Percentiles rank a stretch among this genome's conserved stretches.
Evolutionary conservation across 2,888 invertebrate species (phyloP).

Genomic region (Diplazon laetatorius): DNA sequence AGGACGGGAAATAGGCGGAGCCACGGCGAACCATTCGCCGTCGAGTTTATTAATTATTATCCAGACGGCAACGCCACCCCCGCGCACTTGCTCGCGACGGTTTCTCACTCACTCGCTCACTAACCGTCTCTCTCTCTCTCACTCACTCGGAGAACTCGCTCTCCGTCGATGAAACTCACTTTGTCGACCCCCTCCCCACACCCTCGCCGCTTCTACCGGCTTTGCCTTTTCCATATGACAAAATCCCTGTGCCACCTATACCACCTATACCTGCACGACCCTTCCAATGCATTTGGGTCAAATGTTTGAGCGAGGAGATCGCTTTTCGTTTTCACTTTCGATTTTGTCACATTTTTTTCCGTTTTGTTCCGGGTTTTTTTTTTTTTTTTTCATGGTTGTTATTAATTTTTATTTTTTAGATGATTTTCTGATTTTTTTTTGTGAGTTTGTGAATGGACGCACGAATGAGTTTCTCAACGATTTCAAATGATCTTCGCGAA

Average conservation of each 20-base stretch:
- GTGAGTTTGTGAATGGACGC: too few relatives aligned
- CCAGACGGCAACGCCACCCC: conserved; percentile 66
- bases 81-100: conserved; percentile 55
- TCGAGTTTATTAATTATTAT: conserved; percentile 82
- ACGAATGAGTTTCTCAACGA: too few relatives aligned
- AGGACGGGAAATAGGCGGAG: conserved; percentile 80
- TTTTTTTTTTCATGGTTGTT: not conserved
- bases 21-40: conserved; percentile 80
- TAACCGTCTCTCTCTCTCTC: conserved; percentile 1
- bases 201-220: too few relatives aligned
- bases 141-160: conserved; percentile 1
- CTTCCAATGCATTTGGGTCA: conserved; percentile 13
- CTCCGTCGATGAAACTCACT: not conserved
- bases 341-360: conserved; percentile 9
- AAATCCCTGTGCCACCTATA: too few relatives aligned
- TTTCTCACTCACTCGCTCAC: conserved; percentile 12
- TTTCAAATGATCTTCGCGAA: too few relatives aligned
- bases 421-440: too few relatives aligned
- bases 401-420: not conserved
- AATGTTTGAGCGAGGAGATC: not conserved
- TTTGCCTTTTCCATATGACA: too few relatives aligned
- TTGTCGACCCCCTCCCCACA: not conserved
- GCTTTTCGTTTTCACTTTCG: not conserved
- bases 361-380: not conserved
- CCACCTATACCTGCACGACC: not conserved